Evolutionary conservation across 2,888 invertebrate species (phyloP).

Genomic region (Leptogaster cylindrica): DNA sequence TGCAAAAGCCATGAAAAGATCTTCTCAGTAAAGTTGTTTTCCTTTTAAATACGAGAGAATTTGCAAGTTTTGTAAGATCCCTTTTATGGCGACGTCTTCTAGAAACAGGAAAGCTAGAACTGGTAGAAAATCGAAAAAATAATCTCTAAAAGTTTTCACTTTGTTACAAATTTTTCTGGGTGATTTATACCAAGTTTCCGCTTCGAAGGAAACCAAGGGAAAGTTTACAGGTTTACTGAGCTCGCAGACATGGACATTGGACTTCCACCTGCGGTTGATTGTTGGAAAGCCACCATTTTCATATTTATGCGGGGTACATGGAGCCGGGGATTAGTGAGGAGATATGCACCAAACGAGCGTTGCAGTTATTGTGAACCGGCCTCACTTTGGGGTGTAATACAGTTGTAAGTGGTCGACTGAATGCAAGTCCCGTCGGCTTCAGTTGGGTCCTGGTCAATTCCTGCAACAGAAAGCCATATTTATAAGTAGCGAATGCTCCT

Average conservation of each 20-base stretch:
- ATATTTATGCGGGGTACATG: slow-evolving; percentile 27
- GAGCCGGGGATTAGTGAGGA: too few relatives aligned
- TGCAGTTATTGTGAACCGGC: neutral
- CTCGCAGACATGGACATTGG: neutral
- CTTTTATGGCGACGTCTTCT: too few relatives aligned
- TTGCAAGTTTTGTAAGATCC: too few relatives aligned
- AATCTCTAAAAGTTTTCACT: slow-evolving; percentile 40
- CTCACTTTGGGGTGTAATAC: slow-evolving; percentile 13
- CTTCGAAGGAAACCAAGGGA: slow-evolving; percentile 5
- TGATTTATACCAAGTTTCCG: slow-evolving; percentile 43
- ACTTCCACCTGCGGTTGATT: slow-evolving; percentile 20
- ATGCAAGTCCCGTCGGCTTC: slow-evolving; percentile 9
- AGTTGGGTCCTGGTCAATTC: slow-evolving; percentile 5
- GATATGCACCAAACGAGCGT: slow-evolving; percentile 14
- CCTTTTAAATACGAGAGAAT: too few relatives aligned
- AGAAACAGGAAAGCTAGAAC: too few relatives aligned
- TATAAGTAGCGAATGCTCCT: slow-evolving; percentile 11
- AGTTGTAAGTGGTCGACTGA: neutral
- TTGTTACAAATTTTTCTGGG: slow-evolving; percentile 41
- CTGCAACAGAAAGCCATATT: slow-evolving; percentile 19
- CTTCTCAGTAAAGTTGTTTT: too few relatives aligned
- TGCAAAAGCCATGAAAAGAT: too few relatives aligned
- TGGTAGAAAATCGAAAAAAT: too few relatives aligned
- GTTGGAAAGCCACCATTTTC: neutral
- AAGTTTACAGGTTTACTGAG: slow-evolving; percentile 24